Conservation (phyloP, 1,140 invertebrate genomes). For the Brachionus plicatilis region DNA sequence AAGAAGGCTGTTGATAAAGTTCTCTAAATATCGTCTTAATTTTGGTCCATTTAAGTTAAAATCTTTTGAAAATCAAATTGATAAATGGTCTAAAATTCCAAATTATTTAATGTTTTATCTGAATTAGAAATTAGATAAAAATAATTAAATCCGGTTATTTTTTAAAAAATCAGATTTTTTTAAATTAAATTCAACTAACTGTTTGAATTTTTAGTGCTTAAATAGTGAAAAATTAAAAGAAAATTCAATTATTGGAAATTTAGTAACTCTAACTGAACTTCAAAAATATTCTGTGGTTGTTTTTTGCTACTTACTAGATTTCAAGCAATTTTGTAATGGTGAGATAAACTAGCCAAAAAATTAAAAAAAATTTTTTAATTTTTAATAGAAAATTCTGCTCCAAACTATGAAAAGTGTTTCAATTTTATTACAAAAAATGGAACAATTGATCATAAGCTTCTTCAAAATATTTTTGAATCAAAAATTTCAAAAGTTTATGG, state of each 20-base stretch:
- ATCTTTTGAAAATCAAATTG: no score
- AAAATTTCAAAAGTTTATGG: background rate
- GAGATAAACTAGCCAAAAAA: background rate
- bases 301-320: constrained; percentile 24
- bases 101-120: no score
- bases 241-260: background rate
- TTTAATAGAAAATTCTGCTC: constrained; percentile 18
- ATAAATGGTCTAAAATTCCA: no score
- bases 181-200: no score
- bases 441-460: background rate
- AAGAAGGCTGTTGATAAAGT: background rate
- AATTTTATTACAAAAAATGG: background rate
- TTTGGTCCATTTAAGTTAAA: no score
- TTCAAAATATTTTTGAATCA: background rate
- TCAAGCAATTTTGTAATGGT: constrained; percentile 20
- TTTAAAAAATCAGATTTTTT: no score
- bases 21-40: no score
- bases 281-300: background rate
- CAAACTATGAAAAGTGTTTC: constrained; percentile 5
- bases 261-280: background rate
- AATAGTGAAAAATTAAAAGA: background rate
- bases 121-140: no score
- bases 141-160: no score
- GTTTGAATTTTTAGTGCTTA: background rate
- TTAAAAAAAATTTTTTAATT: background rate